A percentile compares a stretch with the other conserved stretches of the same genome.
phyloP scores from a whole-genome alignment of 1,140 invertebrate species.

The Wasmannia auropunctata region DNA sequence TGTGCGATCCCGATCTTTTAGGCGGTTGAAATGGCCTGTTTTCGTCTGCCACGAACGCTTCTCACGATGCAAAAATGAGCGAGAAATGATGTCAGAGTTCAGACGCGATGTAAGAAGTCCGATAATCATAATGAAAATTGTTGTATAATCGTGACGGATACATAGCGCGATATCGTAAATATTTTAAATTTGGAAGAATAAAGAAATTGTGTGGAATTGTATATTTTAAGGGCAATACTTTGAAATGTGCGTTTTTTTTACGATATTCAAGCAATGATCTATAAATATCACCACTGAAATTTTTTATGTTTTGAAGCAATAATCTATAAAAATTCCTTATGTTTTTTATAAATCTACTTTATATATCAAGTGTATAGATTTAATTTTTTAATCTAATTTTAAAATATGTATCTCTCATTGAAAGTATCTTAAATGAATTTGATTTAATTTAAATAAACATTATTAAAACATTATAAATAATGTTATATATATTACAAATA shows the following conservation, averaged over 20 bases:
- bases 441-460: neutral
- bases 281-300: neutral
- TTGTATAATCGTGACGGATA: neutral
- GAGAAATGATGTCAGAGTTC: neutral
- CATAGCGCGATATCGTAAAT: neutral
- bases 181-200: neutral
- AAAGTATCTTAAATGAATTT: neutral
- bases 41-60: constrained; percentile 12
- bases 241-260: neutral
- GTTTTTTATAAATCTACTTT: neutral
- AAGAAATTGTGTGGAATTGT: neutral
- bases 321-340: neutral
- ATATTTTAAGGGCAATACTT: neutral
- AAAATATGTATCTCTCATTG: too few relatives aligned
- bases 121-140: neutral
- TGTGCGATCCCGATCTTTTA: constrained; percentile 51
- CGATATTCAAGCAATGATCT: neutral
- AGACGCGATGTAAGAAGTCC: neutral
- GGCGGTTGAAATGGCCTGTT: constrained; percentile 15
- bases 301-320: neutral
- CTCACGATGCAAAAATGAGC: constrained; percentile 28
- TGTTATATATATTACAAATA: neutral
- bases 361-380: neutral
- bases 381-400: neutral
- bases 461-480: neutral